Evolutionary conservation across 2,113 vertebrate species (phyloP).

Genomic region (Leuciscus idus): DNA sequence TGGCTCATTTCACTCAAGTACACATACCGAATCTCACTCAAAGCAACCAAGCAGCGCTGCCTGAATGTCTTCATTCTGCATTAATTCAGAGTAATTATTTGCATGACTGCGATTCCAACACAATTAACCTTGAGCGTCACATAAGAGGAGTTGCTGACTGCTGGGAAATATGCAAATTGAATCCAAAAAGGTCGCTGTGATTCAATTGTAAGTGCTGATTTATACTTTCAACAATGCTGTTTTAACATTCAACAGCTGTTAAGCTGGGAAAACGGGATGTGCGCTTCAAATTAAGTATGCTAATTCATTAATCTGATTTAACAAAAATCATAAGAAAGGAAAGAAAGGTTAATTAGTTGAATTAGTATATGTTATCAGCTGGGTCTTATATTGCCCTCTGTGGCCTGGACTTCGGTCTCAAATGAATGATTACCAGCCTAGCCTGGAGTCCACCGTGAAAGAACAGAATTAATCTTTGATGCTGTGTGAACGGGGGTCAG

Average conservation of each 20-base stretch:
- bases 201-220: conserved; percentile 69
- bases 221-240: conserved; percentile 62
- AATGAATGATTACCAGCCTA: conserved; percentile 25
- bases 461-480: background rate
- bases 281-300: conserved; percentile 68
- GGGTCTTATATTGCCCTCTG: background rate
- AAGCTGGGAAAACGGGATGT: conserved; percentile 60
- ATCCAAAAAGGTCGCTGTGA: conserved; percentile 63
- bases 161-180: conserved; percentile 66
- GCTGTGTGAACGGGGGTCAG: background rate
- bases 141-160: conserved; percentile 66
- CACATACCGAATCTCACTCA: background rate
- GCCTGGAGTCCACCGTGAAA: background rate
- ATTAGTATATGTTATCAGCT: conserved; percentile 11
- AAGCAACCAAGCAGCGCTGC: conserved; percentile 46
- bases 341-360: conserved; percentile 1
- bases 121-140: conserved; percentile 72
- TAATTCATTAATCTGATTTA: conserved; percentile 72
- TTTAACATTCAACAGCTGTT: conserved; percentile 73
- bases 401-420: background rate
- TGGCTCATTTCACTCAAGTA: conserved; percentile 60
- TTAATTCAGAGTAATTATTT: conserved; percentile 59
- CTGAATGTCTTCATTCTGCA: conserved; percentile 59
- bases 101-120: conserved; percentile 62
- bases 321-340: conserved; percentile 14